These are phyloP conservation scores for Clarias macrocephalus DNA, from an alignment of 2,113 vertebrate genomes.

Conservation along the genomic window DNA sequence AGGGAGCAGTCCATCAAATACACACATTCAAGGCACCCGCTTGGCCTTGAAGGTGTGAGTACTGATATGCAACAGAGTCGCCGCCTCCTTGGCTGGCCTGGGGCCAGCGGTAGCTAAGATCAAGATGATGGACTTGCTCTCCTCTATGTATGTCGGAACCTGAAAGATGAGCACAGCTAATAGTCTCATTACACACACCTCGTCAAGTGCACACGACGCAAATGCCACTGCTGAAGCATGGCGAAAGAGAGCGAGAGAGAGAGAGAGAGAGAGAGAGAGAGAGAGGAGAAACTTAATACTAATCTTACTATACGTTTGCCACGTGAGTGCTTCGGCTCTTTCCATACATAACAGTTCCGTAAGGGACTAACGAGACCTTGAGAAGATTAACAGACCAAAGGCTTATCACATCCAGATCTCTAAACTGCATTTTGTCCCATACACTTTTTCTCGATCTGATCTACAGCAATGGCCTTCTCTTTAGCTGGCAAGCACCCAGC, in stretches of 20 bases:
- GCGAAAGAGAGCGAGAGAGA: slow-evolving; percentile 8
- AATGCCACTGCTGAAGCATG: slow-evolving; percentile 34
- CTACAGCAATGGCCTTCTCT: slow-evolving; percentile 18
- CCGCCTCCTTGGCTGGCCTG: slow-evolving; percentile 17
- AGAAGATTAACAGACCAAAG: slow-evolving; percentile 19
- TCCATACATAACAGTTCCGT: background rate
- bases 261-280: background rate
- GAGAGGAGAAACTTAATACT: slow-evolving; percentile 32
- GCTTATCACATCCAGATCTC: slow-evolving; percentile 14
- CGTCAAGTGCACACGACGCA: slow-evolving; percentile 37
- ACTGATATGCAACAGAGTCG: slow-evolving; percentile 35
- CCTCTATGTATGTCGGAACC: slow-evolving; percentile 34
- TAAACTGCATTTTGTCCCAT: slow-evolving; percentile 27
- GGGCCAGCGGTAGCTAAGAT: slow-evolving; percentile 29
- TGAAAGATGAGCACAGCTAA: slow-evolving; percentile 53
- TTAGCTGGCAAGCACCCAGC: slow-evolving; percentile 24
- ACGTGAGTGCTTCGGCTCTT: slow-evolving; percentile 34
- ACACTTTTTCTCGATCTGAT: slow-evolving; percentile 45
- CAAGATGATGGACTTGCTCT: slow-evolving; percentile 43
- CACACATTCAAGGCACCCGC: slow-evolving; percentile 7
- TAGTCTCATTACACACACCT: slow-evolving; percentile 50
- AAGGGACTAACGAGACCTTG: slow-evolving; percentile 13
- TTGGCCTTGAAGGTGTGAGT: slow-evolving; percentile 26
- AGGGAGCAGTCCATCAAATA: background rate
- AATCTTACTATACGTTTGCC: slow-evolving; percentile 31